Base-by-base conservation (phyloP, 2,113 vertebrate genomes). In the Prionailurus viverrinus region DNA sequence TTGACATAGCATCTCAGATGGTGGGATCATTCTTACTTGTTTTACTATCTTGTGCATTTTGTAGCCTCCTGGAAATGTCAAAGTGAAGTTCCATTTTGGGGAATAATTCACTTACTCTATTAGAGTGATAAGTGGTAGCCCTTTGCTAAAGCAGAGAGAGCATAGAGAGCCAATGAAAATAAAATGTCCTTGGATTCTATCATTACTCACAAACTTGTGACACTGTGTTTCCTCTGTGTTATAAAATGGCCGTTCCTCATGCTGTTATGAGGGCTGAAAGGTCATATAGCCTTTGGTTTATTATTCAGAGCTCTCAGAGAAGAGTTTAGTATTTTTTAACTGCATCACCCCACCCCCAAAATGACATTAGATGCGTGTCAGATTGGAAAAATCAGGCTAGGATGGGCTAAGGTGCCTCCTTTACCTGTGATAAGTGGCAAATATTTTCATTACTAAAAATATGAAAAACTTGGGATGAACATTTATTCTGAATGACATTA, bases 51-150 rank as follows among this genome's bases (percentile, higher is more conserved):
- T 78, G 41, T 97, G 94, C 31, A 94, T 98, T 98, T 78, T 36
- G 48, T 74, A 98, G 84, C 61, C 86, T 98, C 96, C 94, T 93
- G 96, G 66, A 97, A 97, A 98, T 97, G 96, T 94, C 97, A 97
- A 69, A 94, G 93, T 58, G 16, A 69, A 94, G 83, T 82, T 96
- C 94, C 79, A 53, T 97, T 95, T 98, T 2, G 80, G 93, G 95
- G 80, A 98, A 95, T 96, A 98, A 97, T 93, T 97, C 94, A 96
- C 90, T 96, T 96, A 97, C 96, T 98, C 90, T 97, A 94, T 98
- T 98, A 98, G 69, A 97, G 85, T 74, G 96, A 97, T 98, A 97
- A 98, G 97, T 97, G 89, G 92, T 68, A 81, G 95, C 68, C 87
- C 94, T 98, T 92, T 83, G 73, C 79, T 94, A 89, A 74, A 81